Evolutionary conservation across 2,113 vertebrate genomes (phyloP).

Genomic region (Cololabis saira): DNA sequence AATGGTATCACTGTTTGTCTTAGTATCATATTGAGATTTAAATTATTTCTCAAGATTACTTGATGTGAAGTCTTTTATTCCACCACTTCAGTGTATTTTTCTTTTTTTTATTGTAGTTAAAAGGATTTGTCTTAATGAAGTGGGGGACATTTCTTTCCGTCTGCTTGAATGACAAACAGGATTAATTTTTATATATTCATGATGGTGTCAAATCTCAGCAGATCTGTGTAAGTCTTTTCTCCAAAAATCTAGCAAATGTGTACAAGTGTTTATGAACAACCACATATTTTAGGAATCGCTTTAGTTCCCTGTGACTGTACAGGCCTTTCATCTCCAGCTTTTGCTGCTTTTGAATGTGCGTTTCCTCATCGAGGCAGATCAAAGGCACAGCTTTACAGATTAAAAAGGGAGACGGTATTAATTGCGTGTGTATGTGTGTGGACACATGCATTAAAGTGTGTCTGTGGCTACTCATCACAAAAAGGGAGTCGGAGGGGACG

Average conservation of each 20-base stretch:
- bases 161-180: slow-evolving; percentile 30
- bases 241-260: slow-evolving; percentile 40
- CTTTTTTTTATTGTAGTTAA: slow-evolving; percentile 6
- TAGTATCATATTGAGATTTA: too few relatives aligned
- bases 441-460: background rate
- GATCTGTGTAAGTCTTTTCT: slow-evolving; percentile 15
- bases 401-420: slow-evolving; percentile 47
- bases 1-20: too few relatives aligned
- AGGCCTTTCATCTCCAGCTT: slow-evolving; percentile 58
- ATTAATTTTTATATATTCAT: slow-evolving; percentile 23
- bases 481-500: slow-evolving; percentile 45
- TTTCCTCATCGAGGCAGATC: slow-evolving; percentile 69
- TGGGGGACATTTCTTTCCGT: slow-evolving; percentile 8
- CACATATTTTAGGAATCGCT: slow-evolving; percentile 47
- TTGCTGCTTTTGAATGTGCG: slow-evolving; percentile 58
- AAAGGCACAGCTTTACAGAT: slow-evolving; percentile 70
- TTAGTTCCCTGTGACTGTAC: slow-evolving; percentile 65
- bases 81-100: background rate
- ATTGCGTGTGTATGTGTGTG: slow-evolving; percentile 9
- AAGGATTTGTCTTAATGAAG: slow-evolving; percentile 9
- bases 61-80: background rate
- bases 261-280: slow-evolving; percentile 66
- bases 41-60: too few relatives aligned
- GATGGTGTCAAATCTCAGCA: slow-evolving; percentile 20
- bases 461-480: slow-evolving; percentile 24